Conservation (phyloP, 2,113 vertebrate genomes). For the Aleadryas rufinucha region DNA sequence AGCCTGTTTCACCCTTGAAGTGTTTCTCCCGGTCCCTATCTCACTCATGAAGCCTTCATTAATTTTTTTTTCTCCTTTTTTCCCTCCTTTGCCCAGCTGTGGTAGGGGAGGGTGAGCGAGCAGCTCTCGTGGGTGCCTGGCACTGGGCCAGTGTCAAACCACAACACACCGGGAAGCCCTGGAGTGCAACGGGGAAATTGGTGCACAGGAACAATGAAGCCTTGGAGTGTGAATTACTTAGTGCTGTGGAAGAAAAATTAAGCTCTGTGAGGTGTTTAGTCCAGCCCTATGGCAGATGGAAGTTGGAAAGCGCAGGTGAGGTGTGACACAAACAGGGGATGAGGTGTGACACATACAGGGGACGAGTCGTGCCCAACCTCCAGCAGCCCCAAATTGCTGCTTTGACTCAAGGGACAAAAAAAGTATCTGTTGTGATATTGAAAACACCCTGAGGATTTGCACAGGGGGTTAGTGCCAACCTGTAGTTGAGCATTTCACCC, state of each 20-base stretch:
- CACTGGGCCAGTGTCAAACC: background rate
- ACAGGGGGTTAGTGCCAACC: background rate
- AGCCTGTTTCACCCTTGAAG: background rate
- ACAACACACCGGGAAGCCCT: background rate
- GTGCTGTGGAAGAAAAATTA: background rate
- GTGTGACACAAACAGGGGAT: background rate
- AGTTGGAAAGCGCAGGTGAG: accelerated
- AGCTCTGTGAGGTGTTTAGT: background rate
- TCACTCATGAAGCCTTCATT: background rate
- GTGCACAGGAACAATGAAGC: background rate
- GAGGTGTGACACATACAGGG: background rate
- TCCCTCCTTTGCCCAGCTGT: background rate
- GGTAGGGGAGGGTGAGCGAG: background rate
- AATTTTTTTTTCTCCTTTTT: background rate
- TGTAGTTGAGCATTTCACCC: background rate
- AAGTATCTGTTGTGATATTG: background rate
- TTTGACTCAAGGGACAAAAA: background rate
- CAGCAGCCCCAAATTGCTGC: background rate
- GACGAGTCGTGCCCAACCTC: accelerated
- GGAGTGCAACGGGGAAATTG: background rate
- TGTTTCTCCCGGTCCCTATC: background rate
- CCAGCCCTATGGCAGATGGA: background rate
- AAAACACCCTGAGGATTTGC: background rate
- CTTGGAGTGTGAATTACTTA: conserved; percentile 2
- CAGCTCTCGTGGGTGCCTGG: background rate